A percentile compares a stretch with the other conserved stretches of the same genome.
phyloP scores from a whole-genome alignment of 2,113 vertebrate genomes.

The Trematocara zebra region DNA sequence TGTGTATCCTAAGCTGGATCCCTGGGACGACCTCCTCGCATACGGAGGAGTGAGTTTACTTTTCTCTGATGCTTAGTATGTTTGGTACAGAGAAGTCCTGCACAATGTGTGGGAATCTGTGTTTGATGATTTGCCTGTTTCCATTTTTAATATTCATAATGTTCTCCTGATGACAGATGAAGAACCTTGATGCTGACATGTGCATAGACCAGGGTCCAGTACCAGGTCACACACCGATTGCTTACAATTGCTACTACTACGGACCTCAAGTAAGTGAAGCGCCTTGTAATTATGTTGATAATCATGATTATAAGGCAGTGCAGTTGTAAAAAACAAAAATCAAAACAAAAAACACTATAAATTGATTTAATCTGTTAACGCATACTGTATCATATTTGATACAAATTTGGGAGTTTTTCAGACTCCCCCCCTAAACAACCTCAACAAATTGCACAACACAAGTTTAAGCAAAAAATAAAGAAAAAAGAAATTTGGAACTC shows the following conservation, averaged over 20 bases:
- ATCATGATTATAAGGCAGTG: neutral
- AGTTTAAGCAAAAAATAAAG: too few relatives aligned
- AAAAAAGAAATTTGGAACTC: too few relatives aligned
- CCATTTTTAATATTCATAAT: too few relatives aligned
- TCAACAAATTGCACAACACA: too few relatives aligned
- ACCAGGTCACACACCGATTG: conserved; percentile 60
- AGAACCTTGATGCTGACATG: conserved; percentile 24
- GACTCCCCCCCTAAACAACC: too few relatives aligned
- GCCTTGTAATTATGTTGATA: too few relatives aligned
- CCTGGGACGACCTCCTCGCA: rapidly evolving
- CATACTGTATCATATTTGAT: too few relatives aligned
- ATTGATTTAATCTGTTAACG: too few relatives aligned
- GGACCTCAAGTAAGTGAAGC: conserved; percentile 49
- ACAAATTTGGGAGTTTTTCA: too few relatives aligned
- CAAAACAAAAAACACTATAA: too few relatives aligned
- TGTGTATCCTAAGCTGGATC: neutral
- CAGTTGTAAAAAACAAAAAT: too few relatives aligned
- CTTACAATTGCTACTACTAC: conserved; percentile 37
- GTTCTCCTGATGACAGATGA: conserved; percentile 13
- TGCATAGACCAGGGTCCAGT: conserved; percentile 67
- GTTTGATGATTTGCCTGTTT: neutral
- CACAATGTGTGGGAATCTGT: neutral
- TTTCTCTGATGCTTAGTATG: rapidly evolving
- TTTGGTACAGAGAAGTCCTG: rapidly evolving
- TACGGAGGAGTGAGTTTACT: rapidly evolving